These are phyloP conservation scores for Morpho helenor DNA, from an alignment of 2,888 invertebrate genomes.

Conservation along the genomic window DNA sequence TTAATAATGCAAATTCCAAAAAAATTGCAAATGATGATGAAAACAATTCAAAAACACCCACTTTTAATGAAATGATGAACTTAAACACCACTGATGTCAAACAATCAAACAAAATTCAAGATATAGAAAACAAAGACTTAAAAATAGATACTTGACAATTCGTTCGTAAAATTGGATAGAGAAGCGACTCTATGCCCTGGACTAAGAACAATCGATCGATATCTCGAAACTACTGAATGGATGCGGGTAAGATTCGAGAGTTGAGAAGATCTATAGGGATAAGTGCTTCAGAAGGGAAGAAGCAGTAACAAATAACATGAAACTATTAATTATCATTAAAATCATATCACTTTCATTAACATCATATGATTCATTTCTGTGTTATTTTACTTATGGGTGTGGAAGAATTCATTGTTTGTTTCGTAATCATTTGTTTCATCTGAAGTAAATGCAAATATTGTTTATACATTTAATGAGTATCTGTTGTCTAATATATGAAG, in stretches of 20 bases:
- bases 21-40: not conserved
- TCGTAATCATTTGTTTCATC: no score
- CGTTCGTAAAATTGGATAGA: constrained; percentile 3
- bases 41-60: not conserved
- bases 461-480: no score
- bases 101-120: not conserved
- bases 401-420: no score
- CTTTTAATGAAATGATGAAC: not conserved
- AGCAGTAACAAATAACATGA: constrained; percentile 1
- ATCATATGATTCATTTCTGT: not conserved
- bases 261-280: not conserved
- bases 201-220: not conserved
- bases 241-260: not conserved
- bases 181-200: constrained; percentile 9
- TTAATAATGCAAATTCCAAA: not conserved
- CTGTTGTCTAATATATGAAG: no score
- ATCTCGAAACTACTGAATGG: not conserved
- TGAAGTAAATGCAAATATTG: no score
- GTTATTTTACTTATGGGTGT: no score
- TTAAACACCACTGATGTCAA: not conserved
- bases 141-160: constrained; percentile 15
- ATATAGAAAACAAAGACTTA: constrained; percentile 3
- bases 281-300: not conserved
- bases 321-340: not conserved
- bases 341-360: no score